These are phyloP conservation scores for Acleris literana DNA, from an alignment of 2,888 invertebrate genomes.

Conservation along the genomic window DNA sequence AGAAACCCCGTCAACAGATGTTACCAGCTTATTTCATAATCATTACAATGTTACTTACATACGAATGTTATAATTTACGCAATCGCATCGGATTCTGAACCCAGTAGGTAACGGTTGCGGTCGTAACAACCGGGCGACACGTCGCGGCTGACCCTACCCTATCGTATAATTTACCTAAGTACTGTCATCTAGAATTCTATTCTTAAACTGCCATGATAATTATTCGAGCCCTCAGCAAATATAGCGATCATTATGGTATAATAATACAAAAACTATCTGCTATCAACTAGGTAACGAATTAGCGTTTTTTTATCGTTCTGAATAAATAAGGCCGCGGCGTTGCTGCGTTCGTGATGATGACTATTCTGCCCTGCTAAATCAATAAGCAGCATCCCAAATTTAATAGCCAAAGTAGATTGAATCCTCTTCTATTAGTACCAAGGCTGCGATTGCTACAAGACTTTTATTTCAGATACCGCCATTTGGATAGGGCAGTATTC, in stretches of 20 bases:
- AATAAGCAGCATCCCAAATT: too few relatives aligned
- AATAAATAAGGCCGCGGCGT: conserved; percentile 24
- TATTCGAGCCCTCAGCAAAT: conserved; percentile 25
- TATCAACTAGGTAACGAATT: conserved; percentile 34
- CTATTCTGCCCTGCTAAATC: too few relatives aligned
- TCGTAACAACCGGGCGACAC: not conserved
- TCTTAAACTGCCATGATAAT: conserved; percentile 29
- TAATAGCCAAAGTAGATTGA: too few relatives aligned
- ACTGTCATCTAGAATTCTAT: conserved; percentile 50
- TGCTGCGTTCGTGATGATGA: conserved; percentile 3
- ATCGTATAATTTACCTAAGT: conserved; percentile 63
- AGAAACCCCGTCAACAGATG: conserved; percentile 48
- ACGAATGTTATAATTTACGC: conserved; percentile 27
- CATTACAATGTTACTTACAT: conserved; percentile 44
- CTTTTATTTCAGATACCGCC: too few relatives aligned
- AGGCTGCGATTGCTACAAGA: too few relatives aligned
- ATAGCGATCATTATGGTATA: conserved; percentile 8
- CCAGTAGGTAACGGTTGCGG: conserved; percentile 7
- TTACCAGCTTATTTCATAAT: conserved; percentile 52
- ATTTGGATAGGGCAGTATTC: too few relatives aligned
- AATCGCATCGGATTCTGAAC: conserved; percentile 21
- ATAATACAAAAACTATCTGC: conserved; percentile 24
- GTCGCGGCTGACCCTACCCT: conserved; percentile 37
- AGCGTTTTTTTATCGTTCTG: conserved; percentile 20
- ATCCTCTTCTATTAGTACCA: too few relatives aligned